A percentile compares a stretch with the other conserved stretches of the same genome.
These are phyloP conservation scores for Chaenocephalus aceratus DNA, from an alignment of 2,113 vertebrate species.

Conservation along the genomic window DNA sequence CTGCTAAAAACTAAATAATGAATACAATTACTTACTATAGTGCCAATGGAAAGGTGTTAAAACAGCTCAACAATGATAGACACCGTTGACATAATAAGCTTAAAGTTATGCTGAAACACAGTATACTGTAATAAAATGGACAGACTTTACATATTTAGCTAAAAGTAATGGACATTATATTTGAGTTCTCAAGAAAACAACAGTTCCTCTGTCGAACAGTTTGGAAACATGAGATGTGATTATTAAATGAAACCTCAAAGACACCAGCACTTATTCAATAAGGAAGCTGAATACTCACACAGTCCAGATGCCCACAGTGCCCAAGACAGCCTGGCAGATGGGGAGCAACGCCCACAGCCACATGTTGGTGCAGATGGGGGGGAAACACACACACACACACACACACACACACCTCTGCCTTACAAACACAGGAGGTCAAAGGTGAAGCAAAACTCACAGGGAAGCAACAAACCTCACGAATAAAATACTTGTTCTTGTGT, in stretches of 20 bases:
- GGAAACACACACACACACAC: background rate
- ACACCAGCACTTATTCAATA: background rate
- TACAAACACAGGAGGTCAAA: background rate
- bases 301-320: slow-evolving; percentile 68
- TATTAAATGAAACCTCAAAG: background rate
- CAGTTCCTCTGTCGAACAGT: background rate
- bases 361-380: slow-evolving; percentile 46
- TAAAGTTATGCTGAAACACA: no score
- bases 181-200: no score
- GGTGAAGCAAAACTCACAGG: background rate
- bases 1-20: no score
- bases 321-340: slow-evolving; percentile 59
- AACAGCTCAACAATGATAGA: no score
- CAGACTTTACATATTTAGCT: no score
- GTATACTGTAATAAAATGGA: no score
- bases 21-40: no score
- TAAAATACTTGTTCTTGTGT: background rate
- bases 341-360: slow-evolving; percentile 79
- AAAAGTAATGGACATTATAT: no score
- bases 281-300: slow-evolving; percentile 66
- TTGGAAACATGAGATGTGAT: background rate
- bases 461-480: no score
- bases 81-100: no score
- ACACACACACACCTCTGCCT: no score
- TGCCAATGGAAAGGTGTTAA: no score